A percentile compares a stretch with the other conserved stretches of the same genome.
Conservation (phyloP, 2,113 vertebrate genomes). For the Leptosomus discolor region DNA sequence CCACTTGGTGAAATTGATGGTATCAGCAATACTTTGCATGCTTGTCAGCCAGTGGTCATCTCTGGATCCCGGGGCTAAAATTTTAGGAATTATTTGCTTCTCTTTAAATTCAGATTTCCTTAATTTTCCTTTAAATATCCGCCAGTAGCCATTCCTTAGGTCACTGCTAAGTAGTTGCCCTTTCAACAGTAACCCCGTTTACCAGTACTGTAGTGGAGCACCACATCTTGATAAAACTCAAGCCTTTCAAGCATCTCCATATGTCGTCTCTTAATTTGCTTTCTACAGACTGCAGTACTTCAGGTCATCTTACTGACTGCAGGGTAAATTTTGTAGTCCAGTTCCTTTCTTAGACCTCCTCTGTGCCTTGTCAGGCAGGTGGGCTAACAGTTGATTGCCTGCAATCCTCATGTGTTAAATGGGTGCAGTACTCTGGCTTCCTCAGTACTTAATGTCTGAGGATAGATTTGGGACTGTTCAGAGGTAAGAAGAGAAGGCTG, state of each 20-base stretch:
- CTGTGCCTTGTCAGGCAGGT: background rate
- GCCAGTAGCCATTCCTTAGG: background rate
- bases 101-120: background rate
- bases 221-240: background rate
- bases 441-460: background rate
- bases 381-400: background rate
- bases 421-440: background rate
- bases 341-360: background rate
- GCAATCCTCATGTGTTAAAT: background rate
- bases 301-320: background rate
- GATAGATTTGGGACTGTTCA: background rate
- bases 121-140: background rate
- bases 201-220: background rate
- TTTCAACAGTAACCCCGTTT: background rate
- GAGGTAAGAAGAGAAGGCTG: background rate
- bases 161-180: background rate
- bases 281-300: background rate
- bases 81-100: background rate
- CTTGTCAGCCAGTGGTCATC: background rate
- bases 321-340: background rate
- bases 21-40: background rate
- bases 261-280: background rate
- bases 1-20: background rate
- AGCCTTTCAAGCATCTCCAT: background rate
- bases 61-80: background rate